These are phyloP conservation scores for Holothuria scabra DNA, from an alignment of 53 echinoderm and acorn worm species.

Conservation along the genomic window DNA sequence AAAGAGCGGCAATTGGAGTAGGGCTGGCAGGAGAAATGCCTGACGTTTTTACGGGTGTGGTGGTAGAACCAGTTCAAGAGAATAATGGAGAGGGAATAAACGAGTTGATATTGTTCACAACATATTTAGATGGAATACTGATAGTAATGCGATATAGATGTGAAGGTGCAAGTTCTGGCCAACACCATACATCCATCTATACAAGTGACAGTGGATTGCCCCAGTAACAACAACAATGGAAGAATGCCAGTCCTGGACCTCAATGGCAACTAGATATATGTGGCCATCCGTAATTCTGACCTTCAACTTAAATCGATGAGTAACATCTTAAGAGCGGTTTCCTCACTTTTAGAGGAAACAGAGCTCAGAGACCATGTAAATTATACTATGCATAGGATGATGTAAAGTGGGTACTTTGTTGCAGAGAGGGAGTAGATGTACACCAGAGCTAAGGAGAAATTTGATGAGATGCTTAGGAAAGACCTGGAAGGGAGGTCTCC, in stretches of 20 bases:
- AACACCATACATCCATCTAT: background rate
- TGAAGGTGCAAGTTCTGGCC: no score
- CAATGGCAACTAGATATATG: background rate
- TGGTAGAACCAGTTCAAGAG: no score
- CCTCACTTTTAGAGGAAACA: background rate
- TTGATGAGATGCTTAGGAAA: no score
- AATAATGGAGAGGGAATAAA: no score
- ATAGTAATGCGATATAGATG: no score
- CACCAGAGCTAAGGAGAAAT: background rate
- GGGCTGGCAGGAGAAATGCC: no score
- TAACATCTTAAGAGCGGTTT: background rate
- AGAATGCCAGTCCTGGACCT: slow-evolving; percentile 45
- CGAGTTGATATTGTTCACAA: no score
- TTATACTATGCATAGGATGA: slow-evolving; percentile 5
- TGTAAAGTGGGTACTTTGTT: background rate
- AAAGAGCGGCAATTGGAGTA: no score
- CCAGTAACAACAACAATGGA: background rate
- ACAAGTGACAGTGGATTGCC: background rate
- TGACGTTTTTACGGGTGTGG: no score
- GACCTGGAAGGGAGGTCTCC: no score
- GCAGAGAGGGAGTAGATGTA: background rate
- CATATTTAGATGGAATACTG: no score
- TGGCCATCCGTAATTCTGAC: slow-evolving; percentile 1
- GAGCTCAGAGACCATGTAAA: slow-evolving; percentile 7
- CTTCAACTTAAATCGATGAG: slow-evolving; percentile 15